Percentiles rank a stretch among this genome's conserved stretches.
Conservation (phyloP, 2,888 invertebrate species). For the Eilema griseolum region DNA sequence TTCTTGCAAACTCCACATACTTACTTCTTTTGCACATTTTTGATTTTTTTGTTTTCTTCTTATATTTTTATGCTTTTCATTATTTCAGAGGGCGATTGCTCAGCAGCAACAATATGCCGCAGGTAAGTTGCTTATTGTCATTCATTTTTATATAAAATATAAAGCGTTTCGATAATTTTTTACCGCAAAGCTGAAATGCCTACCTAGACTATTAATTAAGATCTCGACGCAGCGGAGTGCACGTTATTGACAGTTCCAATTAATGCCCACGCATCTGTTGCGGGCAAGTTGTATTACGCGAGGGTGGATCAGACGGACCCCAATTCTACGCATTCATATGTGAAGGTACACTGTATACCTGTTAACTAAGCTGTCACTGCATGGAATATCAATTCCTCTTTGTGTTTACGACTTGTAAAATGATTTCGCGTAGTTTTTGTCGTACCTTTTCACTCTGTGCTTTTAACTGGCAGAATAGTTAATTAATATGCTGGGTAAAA, state of each 20-base stretch:
- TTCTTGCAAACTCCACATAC: constrained; percentile 14
- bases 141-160: neutral
- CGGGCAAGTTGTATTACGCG: neutral
- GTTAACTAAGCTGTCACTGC: neutral
- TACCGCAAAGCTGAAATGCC: too few relatives aligned
- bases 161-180: too few relatives aligned
- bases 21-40: constrained; percentile 12
- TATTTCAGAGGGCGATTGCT: constrained; percentile 89
- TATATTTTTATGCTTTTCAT: constrained; percentile 63
- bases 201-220: neutral
- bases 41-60: constrained; percentile 34
- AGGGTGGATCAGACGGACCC: neutral
- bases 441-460: too few relatives aligned
- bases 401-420: too few relatives aligned
- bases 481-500: too few relatives aligned
- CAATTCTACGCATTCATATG: neutral
- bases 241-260: neutral
- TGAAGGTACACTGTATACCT: too few relatives aligned
- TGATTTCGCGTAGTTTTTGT: too few relatives aligned
- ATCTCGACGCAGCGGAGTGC: neutral
- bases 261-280: neutral
- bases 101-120: constrained; percentile 89
- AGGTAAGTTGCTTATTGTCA: constrained; percentile 77
- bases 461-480: too few relatives aligned
- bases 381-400: neutral